phyloP scores from a whole-genome alignment of 2,797 vertebrate genomes.

The Rhinella marina region DNA sequence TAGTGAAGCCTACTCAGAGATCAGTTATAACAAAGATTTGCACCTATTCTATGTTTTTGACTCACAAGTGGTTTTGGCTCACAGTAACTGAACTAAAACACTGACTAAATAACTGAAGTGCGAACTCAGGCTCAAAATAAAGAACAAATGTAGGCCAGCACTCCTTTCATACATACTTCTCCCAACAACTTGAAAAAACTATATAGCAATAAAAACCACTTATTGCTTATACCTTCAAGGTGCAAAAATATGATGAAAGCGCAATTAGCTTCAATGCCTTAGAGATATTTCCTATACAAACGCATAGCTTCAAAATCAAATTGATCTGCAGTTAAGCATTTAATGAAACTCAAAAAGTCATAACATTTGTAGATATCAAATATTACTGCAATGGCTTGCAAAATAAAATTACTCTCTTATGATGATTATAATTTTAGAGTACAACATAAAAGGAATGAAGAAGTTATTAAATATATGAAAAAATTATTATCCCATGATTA shows the following conservation, averaged over 20 bases:
- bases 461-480: constrained; percentile 32
- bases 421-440: constrained; percentile 41
- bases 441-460: constrained; percentile 42
- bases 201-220: constrained; percentile 19
- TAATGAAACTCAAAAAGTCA: constrained; percentile 38
- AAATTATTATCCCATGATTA: neutral
- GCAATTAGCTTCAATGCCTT: constrained; percentile 52
- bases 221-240: constrained; percentile 52
- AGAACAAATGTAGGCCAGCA: constrained; percentile 35
- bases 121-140: neutral
- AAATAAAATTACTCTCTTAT: constrained; percentile 44
- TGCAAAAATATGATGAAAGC: constrained; percentile 52
- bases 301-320: constrained; percentile 53
- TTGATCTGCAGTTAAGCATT: constrained; percentile 61
- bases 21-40: too few species aligned
- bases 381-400: constrained; percentile 36
- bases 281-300: constrained; percentile 50
- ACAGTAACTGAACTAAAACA: too few species aligned
- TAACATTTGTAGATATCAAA: constrained; percentile 50
- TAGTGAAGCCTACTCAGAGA: too few species aligned
- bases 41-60: too few species aligned
- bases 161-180: constrained; percentile 21
- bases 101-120: too few species aligned
- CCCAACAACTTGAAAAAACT: constrained; percentile 21
- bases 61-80: too few species aligned